These are phyloP conservation scores for Pterocles gutturalis DNA, from an alignment of 2,113 vertebrate genomes.

Conservation along the genomic window DNA sequence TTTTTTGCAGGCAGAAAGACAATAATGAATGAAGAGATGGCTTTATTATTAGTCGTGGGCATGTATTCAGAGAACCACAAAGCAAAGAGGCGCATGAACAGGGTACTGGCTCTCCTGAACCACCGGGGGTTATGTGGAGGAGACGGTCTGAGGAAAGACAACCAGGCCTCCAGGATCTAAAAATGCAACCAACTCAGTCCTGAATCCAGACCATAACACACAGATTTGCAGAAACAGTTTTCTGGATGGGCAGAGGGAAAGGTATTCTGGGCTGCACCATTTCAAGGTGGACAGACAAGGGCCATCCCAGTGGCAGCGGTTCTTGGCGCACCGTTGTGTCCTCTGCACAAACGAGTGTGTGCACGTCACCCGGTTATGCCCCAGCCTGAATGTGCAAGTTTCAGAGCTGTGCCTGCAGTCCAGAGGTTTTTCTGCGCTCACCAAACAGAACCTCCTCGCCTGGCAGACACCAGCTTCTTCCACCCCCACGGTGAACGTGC, in stretches of 20 bases:
- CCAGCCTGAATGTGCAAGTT: not conserved
- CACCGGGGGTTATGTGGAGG: not conserved
- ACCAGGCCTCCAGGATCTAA: not conserved
- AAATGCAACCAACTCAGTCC: not conserved
- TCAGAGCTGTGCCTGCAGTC: not conserved
- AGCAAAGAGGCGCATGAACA: not conserved
- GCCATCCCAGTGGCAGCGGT: rapidly evolving
- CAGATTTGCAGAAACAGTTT: not conserved
- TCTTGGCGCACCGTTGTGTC: not conserved
- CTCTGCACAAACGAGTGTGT: not conserved
- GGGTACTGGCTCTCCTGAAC: not conserved
- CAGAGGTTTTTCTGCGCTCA: not conserved
- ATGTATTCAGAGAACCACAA: not conserved
- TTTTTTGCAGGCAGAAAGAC: not conserved
- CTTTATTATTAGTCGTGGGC: not conserved
- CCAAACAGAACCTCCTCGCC: not conserved
- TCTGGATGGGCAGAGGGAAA: not conserved
- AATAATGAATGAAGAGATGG: not conserved
- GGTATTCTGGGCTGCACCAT: not conserved
- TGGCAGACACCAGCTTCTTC: not conserved
- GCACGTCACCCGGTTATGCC: not conserved
- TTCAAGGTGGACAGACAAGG: not conserved
- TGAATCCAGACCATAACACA: not conserved
- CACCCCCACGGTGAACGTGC: rapidly evolving
- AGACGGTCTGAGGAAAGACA: not conserved